phyloP scores from a whole-genome alignment of 2,113 vertebrate species.

The Aythya baeri region DNA sequence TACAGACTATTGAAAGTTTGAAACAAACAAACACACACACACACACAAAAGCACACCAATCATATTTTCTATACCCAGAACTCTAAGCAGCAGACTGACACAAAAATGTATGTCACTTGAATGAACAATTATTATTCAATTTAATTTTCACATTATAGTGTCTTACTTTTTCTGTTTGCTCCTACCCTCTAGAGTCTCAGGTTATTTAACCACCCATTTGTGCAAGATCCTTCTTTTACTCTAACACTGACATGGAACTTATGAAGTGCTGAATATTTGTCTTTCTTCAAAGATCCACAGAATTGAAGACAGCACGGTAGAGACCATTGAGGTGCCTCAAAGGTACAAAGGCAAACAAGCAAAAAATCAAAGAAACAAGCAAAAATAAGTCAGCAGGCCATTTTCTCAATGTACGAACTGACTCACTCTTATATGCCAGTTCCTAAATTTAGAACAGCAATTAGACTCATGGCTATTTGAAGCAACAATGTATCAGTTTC shows the following conservation, averaged over 20 bases:
- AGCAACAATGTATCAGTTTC: not conserved
- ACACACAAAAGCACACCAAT: not conserved
- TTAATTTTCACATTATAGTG: not conserved
- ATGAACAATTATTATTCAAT: rapidly evolving
- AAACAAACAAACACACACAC: not conserved
- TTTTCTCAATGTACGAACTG: not conserved
- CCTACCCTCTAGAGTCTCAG: not conserved
- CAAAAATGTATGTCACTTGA: not conserved
- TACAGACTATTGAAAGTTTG: not conserved
- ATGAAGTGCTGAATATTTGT: not conserved
- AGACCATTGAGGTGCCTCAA: not conserved
- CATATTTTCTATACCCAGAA: not conserved
- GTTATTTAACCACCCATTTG: not conserved
- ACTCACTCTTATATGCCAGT: not conserved
- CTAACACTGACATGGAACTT: not conserved
- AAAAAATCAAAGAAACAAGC: too few relatives aligned
- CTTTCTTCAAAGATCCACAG: not conserved
- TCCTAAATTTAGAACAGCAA: not conserved
- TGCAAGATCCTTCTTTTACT: not conserved
- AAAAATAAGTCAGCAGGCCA: not conserved
- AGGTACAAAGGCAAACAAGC: not conserved
- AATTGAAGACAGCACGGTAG: not conserved
- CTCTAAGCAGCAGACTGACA: not conserved
- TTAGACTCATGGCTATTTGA: not conserved
- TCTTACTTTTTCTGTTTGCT: not conserved